Evolutionary conservation across 2,797 vertebrate genomes (phyloP).

Genomic region (Pelochelys cantorii): DNA sequence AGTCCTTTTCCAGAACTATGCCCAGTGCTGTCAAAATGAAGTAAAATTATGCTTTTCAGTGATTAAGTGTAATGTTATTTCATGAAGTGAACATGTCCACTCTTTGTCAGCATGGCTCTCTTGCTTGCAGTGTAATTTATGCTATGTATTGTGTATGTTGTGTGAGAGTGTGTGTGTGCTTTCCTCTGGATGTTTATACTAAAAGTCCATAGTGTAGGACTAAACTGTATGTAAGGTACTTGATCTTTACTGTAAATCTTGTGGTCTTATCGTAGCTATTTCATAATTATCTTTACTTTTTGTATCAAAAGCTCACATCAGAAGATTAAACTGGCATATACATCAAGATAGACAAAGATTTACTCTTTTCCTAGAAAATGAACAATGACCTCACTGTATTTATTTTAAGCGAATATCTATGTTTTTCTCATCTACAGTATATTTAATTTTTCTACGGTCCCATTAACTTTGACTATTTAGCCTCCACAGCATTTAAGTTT

Average conservation of each 20-base stretch:
- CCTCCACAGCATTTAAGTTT: background rate
- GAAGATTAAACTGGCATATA: background rate
- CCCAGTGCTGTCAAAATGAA: background rate
- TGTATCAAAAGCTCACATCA: background rate
- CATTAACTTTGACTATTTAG: background rate
- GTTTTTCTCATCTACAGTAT: background rate
- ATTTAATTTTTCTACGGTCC: background rate
- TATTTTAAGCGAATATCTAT: background rate
- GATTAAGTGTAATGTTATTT: background rate
- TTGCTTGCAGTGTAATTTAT: background rate
- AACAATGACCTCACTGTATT: background rate
- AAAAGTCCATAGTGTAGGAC: background rate
- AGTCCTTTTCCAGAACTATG: background rate
- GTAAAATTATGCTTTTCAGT: background rate
- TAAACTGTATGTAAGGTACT: background rate
- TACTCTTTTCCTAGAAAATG: background rate
- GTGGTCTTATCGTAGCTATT: background rate
- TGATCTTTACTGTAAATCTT: background rate
- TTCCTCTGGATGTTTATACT: background rate
- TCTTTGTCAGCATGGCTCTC: background rate
- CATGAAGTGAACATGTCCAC: accelerated
- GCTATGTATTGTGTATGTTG: background rate
- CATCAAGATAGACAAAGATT: accelerated
- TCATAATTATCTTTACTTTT: background rate
- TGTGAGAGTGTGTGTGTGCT: background rate